Evolutionary conservation across 2,888 invertebrate genomes (phyloP).

Genomic region (Drosophila incognita): DNA sequence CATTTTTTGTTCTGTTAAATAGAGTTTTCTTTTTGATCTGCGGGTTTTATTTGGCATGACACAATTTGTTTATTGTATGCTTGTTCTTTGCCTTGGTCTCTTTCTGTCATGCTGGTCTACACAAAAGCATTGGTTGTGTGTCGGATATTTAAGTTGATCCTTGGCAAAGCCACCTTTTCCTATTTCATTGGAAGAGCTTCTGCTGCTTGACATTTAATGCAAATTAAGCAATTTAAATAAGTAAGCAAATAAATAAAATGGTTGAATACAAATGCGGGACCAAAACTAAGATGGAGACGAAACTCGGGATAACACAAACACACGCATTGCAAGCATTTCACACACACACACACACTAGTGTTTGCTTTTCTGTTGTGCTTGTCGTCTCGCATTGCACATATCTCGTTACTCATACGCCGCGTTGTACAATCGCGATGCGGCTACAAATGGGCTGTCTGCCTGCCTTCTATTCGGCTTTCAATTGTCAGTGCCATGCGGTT

Average conservation of each 20-base stretch:
- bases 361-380: slow-evolving; percentile 37
- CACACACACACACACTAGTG: slow-evolving; percentile 17
- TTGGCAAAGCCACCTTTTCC: slow-evolving; percentile 15
- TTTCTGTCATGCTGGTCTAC: neutral
- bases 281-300: slow-evolving; percentile 37
- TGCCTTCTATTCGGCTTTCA: slow-evolving; percentile 58
- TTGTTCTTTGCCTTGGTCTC: slow-evolving; percentile 15
- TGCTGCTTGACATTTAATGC: slow-evolving; percentile 67
- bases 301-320: slow-evolving; percentile 12
- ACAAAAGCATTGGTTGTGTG: neutral
- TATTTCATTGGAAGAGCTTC: slow-evolving; percentile 35
- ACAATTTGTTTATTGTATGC: slow-evolving; percentile 2
- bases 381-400: slow-evolving; percentile 69
- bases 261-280: slow-evolving; percentile 53
- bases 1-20: slow-evolving; percentile 7
- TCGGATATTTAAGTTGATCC: slow-evolving; percentile 20
- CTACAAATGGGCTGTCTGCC: slow-evolving; percentile 42
- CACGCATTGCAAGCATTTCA: neutral
- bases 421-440: slow-evolving; percentile 41
- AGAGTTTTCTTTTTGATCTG: neutral
- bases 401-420: slow-evolving; percentile 75
- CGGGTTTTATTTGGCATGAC: neutral
- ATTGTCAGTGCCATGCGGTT: slow-evolving; percentile 61
- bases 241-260: slow-evolving; percentile 66
- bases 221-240: slow-evolving; percentile 80